Conservation (phyloP, 92 coral and sea anemone species). For the Porites rus region DNA sequence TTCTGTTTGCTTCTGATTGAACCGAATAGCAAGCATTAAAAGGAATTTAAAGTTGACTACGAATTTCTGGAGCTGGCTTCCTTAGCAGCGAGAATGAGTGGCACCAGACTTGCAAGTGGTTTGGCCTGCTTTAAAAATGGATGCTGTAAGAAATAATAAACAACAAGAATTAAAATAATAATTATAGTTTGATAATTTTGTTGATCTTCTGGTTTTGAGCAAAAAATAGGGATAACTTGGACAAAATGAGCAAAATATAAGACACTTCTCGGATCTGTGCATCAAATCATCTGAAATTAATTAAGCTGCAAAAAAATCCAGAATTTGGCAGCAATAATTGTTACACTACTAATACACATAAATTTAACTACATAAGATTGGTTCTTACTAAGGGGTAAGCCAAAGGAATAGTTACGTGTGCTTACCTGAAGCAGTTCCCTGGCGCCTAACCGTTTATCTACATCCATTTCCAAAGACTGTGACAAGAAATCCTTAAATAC, state of each 20-base stretch:
- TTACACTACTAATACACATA: too few relatives aligned
- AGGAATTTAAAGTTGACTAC: conserved; percentile 7
- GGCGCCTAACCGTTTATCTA: conserved; percentile 93
- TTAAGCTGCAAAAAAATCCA: too few relatives aligned
- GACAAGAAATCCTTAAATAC: conserved; percentile 99
- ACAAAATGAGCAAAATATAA: too few relatives aligned
- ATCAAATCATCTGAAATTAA: too few relatives aligned
- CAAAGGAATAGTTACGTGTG: neutral
- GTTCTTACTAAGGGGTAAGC: neutral
- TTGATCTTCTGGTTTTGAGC: too few relatives aligned
- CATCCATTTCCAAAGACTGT: conserved; percentile 99
- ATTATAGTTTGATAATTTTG: neutral
- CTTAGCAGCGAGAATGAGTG: conserved; percentile 96
- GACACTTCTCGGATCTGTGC: too few relatives aligned
- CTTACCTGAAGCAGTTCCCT: conserved; percentile 91
- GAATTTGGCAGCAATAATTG: too few relatives aligned
- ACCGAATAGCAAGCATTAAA: neutral
- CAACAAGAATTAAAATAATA: neutral
- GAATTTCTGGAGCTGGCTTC: conserved; percentile 93
- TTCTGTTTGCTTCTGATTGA: conserved; percentile 20
- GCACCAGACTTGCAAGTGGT: conserved; percentile 98
- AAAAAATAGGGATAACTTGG: too few relatives aligned
- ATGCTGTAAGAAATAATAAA: conserved; percentile 74
- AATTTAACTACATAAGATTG: too few relatives aligned
- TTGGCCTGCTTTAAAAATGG: conserved; percentile 99